These are phyloP conservation scores for Lepidurus arcticus DNA, from an alignment of 1,140 invertebrate genomes.

Conservation along the genomic window DNA sequence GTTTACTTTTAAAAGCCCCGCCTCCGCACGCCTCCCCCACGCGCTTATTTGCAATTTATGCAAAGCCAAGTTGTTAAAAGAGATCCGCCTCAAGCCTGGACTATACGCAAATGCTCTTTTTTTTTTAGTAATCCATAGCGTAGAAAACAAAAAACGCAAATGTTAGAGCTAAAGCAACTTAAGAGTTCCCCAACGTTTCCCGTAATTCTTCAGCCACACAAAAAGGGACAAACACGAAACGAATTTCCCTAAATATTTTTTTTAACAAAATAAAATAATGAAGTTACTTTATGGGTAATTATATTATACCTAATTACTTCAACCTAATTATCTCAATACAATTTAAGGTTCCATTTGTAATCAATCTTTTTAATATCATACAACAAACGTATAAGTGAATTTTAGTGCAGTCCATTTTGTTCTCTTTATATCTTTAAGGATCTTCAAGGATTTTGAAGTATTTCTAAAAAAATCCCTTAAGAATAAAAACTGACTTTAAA, in stretches of 20 bases:
- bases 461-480: not conserved
- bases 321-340: no score
- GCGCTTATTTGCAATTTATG: slow-evolving; percentile 15
- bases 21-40: not conserved
- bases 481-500: not conserved
- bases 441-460: no score
- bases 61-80: not conserved
- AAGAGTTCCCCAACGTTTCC: not conserved
- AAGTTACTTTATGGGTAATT: no score
- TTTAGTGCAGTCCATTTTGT: no score
- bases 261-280: no score
- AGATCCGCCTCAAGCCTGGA: not conserved
- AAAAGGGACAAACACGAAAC: not conserved
- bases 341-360: no score
- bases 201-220: not conserved
- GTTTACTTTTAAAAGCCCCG: not conserved
- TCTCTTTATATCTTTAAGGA: no score
- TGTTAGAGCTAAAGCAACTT: not conserved
- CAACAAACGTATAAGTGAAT: no score
- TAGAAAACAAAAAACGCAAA: not conserved
- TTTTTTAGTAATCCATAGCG: no score
- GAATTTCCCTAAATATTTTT: not conserved
- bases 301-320: no score
- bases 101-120: no score
- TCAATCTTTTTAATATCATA: no score